Percentiles rank a stretch among this genome's conserved stretches.
Conservation (phyloP, 1,140 invertebrate genomes). For the Cyclina sinensis region DNA sequence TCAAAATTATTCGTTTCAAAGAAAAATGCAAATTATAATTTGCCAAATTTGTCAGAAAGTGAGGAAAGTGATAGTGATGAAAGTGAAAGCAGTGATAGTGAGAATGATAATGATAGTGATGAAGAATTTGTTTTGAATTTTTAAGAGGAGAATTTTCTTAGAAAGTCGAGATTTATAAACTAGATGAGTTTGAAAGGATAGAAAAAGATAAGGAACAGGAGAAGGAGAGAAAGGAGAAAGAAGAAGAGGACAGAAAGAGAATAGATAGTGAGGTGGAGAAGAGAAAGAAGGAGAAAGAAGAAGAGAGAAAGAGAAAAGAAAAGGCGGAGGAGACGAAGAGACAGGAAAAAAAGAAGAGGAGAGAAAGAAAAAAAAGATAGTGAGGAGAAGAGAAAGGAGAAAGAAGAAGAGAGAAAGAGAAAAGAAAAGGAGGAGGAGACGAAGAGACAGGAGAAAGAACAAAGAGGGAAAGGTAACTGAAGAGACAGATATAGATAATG, state of each 20-base stretch:
- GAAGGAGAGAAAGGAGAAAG: background rate
- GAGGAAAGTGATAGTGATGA: background rate
- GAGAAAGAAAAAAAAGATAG: background rate
- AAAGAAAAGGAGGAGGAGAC: conserved; percentile 3
- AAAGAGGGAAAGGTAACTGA: conserved; percentile 26
- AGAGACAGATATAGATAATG: background rate
- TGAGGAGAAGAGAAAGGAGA: background rate
- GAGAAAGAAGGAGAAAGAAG: background rate
- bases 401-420: conserved; percentile 16
- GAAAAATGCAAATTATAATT: background rate
- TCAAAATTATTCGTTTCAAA: background rate
- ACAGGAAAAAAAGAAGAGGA: background rate
- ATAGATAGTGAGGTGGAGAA: background rate
- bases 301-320: background rate
- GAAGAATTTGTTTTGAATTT: background rate
- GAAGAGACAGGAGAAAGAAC: background rate
- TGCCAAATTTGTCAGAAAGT: background rate
- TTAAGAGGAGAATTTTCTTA: conserved; percentile 9
- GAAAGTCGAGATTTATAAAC: background rate
- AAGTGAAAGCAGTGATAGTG: background rate
- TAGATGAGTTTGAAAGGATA: conserved; percentile 42
- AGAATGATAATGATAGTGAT: background rate
- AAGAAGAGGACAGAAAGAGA: background rate
- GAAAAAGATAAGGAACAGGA: conserved; percentile 13
- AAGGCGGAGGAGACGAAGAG: background rate